Percentiles rank a stretch among this genome's conserved stretches.
These are phyloP conservation scores for Drosophila subsilvestris DNA, from an alignment of 2,888 invertebrate genomes.

Conservation along the genomic window DNA sequence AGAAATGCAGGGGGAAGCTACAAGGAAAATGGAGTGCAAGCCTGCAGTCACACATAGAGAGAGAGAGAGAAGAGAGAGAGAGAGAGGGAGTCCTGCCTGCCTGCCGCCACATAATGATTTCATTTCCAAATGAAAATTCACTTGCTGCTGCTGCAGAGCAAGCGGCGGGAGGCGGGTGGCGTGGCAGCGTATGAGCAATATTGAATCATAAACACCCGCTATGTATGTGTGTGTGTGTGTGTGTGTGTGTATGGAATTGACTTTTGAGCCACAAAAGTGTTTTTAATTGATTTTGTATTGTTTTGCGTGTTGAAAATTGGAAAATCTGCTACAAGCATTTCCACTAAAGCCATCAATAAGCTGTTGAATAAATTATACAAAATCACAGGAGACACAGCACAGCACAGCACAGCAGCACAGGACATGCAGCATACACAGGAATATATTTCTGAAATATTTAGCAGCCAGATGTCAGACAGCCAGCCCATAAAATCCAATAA, in stretches of 20 bases:
- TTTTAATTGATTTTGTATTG: conserved; percentile 67
- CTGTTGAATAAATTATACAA: conserved; percentile 53
- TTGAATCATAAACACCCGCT: conserved; percentile 47
- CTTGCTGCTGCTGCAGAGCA: conserved; percentile 14
- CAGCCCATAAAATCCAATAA: conserved; percentile 18
- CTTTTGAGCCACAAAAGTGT: conserved; percentile 17
- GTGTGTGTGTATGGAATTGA: background rate
- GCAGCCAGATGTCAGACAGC: background rate
- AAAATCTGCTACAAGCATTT: conserved; percentile 35
- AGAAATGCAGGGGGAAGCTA: conserved; percentile 11
- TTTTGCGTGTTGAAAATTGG: conserved; percentile 20
- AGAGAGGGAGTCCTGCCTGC: background rate
- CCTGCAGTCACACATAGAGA: background rate
- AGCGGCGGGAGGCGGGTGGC: conserved; percentile 12
- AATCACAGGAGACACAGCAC: background rate
- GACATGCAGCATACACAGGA: background rate
- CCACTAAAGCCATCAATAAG: conserved; percentile 54
- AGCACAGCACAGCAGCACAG: too few species aligned
- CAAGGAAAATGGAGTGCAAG: conserved; percentile 16
- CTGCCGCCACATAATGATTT: conserved; percentile 27
- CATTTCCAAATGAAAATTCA: conserved; percentile 47
- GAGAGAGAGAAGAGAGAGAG: too few species aligned
- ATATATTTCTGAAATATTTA: conserved; percentile 29
- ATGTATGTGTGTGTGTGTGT: too few species aligned
- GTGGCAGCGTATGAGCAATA: conserved; percentile 37